A percentile compares a stretch with the other conserved stretches of the same genome.
These are phyloP conservation scores for Ethmia dodecea DNA, from an alignment of 2,888 invertebrate genomes.

Conservation along the genomic window DNA sequence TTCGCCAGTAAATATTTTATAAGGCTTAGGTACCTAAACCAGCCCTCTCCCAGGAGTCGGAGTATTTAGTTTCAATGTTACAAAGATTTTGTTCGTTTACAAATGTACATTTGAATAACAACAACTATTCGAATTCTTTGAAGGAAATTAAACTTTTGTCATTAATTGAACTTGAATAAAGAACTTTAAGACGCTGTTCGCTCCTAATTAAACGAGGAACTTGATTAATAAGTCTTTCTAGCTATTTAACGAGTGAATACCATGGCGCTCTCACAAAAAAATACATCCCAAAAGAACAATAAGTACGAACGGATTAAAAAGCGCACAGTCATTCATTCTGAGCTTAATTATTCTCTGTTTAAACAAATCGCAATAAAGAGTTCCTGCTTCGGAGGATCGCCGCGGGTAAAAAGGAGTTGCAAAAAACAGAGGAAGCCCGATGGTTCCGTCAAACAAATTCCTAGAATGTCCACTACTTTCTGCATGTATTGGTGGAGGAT, in stretches of 20 bases:
- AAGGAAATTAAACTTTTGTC: too few relatives aligned
- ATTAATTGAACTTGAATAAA: too few relatives aligned
- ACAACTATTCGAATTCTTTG: too few relatives aligned
- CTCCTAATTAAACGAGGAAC: constrained; percentile 56
- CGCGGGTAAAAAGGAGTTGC: constrained; percentile 39
- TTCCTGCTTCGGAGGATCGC: constrained; percentile 35
- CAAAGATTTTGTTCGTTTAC: too few relatives aligned
- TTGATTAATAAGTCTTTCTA: constrained; percentile 64
- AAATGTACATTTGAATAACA: too few relatives aligned
- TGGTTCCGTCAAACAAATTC: constrained; percentile 52
- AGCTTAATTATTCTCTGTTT: constrained; percentile 71
- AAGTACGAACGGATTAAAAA: constrained; percentile 52
- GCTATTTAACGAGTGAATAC: constrained; percentile 60
- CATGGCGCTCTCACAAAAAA: constrained; percentile 61
- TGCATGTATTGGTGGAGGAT: constrained; percentile 37
- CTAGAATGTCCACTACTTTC: constrained; percentile 42
- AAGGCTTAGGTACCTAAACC: constrained; percentile 27
- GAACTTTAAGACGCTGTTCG: too few relatives aligned
- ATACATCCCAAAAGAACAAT: constrained; percentile 44
- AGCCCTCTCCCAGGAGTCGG: too few relatives aligned
- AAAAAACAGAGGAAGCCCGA: constrained; percentile 44
- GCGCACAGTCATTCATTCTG: constrained; percentile 57
- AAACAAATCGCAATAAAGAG: constrained; percentile 68
- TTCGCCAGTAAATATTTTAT: constrained; percentile 52
- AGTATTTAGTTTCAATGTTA: too few relatives aligned